These are phyloP conservation scores for Abscondita cerata DNA, from an alignment of 2,888 invertebrate species.

Conservation along the genomic window DNA sequence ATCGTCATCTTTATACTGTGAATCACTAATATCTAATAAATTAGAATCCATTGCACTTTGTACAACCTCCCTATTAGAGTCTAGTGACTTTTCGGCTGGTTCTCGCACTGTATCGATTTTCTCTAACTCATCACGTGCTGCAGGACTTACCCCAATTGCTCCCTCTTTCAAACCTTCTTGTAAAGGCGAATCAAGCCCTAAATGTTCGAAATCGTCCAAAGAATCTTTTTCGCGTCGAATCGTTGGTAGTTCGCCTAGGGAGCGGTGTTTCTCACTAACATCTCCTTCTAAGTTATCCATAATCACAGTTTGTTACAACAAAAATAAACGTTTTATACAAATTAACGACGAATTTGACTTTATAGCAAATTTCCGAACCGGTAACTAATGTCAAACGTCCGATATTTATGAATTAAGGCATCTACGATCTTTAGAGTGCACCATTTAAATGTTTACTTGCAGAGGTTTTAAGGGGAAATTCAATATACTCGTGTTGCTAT, in stretches of 20 bases:
- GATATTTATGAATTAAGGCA: background rate
- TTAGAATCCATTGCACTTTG: slow-evolving; percentile 52
- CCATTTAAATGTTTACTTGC: slow-evolving; percentile 35
- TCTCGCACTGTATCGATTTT: slow-evolving; percentile 59
- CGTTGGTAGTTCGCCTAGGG: slow-evolving; percentile 17
- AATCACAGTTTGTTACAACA: slow-evolving; percentile 24
- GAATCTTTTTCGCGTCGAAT: slow-evolving; percentile 60
- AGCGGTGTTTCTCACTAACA: slow-evolving; percentile 5
- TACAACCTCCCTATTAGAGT: slow-evolving; percentile 26
- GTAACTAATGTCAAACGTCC: slow-evolving; percentile 40
- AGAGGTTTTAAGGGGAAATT: slow-evolving; percentile 40
- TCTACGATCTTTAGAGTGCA: slow-evolving; percentile 15
- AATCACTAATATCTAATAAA: slow-evolving; percentile 54
- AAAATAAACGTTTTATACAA: background rate
- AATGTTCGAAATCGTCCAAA: slow-evolving; percentile 76
- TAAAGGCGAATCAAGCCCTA: slow-evolving; percentile 66
- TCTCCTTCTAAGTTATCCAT: slow-evolving; percentile 25
- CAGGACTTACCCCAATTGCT: slow-evolving; percentile 52
- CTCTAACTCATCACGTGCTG: slow-evolving; percentile 48
- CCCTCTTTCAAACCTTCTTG: slow-evolving; percentile 48
- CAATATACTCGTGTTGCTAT: slow-evolving; percentile 23
- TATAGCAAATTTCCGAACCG: slow-evolving; percentile 14
- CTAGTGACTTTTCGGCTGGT: slow-evolving; percentile 40
- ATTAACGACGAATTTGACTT: slow-evolving; percentile 19
- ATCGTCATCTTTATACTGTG: slow-evolving; percentile 52